A percentile compares a stretch with the other conserved stretches of the same genome.
Conservation (phyloP, 2,113 vertebrate species). For the Ictalurus punctatus region DNA sequence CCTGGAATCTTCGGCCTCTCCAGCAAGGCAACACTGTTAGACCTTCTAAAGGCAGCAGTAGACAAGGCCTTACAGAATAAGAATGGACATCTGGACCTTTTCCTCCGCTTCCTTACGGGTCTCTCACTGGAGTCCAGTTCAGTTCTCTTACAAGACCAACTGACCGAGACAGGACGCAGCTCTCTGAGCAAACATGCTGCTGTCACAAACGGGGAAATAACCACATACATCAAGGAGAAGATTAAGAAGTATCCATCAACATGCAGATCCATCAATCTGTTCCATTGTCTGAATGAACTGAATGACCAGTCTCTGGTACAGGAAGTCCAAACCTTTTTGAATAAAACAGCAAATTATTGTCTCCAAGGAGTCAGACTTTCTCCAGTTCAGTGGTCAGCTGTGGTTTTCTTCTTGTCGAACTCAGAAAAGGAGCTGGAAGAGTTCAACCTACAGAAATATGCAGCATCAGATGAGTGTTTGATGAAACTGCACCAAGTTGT, state of each 20-base stretch:
- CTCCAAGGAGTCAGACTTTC: not conserved
- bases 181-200: not conserved
- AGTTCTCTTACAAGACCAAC: not conserved
- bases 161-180: not conserved
- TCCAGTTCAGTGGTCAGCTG: constrained; percentile 13
- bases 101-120: constrained; percentile 21
- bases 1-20: not conserved
- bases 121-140: constrained; percentile 22
- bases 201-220: not conserved
- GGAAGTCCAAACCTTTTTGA: constrained; percentile 6
- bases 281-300: constrained; percentile 1
- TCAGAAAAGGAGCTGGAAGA: constrained; percentile 12
- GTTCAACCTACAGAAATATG: not conserved
- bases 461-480: not conserved
- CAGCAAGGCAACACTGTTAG: not conserved
- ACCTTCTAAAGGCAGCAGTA: constrained; percentile 16
- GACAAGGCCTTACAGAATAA: not conserved
- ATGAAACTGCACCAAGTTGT: not conserved
- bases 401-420: not conserved
- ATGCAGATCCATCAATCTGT: not conserved
- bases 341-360: not conserved
- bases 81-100: constrained; percentile 11
- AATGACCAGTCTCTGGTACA: not conserved
- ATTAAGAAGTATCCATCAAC: not conserved
- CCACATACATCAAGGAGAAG: constrained; percentile 3